Base-by-base conservation (phyloP, 2,888 invertebrate species). In the Schrankia costaestrigalis region DNA sequence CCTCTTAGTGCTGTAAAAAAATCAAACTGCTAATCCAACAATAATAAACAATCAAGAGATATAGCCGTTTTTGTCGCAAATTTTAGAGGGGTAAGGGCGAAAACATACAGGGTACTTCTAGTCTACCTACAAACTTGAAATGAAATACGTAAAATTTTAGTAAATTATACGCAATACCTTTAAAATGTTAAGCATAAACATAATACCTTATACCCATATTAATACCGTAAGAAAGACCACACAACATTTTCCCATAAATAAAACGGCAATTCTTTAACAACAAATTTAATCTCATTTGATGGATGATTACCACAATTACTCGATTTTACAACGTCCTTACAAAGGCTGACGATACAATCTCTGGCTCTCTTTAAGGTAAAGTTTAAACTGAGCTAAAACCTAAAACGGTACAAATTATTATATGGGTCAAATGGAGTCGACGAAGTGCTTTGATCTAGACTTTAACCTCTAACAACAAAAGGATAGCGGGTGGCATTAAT, bases 381-480 rank as follows among this genome's bases (percentile, higher is more conserved):
- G 25, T 29, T 32, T 37, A 7, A 22, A 33, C 15, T 26, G 12
- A 15, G 19, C 9, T 21, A 14, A 23, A 26, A 24, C 22, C 33
- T 40, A 41, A 49, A 57, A 44, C 58, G 40, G 43, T 54, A 57
- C 46, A 57, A 51, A 56, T 55, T 55, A 41, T 33, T 42, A 57
- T 55, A 44, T 58, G 39, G 57, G 59, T 55, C 53, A 55, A 36
- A 40, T 35, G 11, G 31, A 52, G 45, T 40, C 38, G 32, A 26
- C 43, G 41, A 31, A 39, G 39, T 42, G 41, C 41, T 31, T 34
- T 51, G 56, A 46, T 54, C 57, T 65, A 65, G 58, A 63, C 63
- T 64, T 61, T 67, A 61, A 74, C 72, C 74, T 71, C 57, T 63
- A 55, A 1, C 42, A 51, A 63, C 62, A 54, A 63, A 46, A 43